Evolutionary conservation across 2,888 invertebrate genomes (phyloP), one percentile per base, ranked within the genome.

Genomic region (Drosophila limbata): DNA sequence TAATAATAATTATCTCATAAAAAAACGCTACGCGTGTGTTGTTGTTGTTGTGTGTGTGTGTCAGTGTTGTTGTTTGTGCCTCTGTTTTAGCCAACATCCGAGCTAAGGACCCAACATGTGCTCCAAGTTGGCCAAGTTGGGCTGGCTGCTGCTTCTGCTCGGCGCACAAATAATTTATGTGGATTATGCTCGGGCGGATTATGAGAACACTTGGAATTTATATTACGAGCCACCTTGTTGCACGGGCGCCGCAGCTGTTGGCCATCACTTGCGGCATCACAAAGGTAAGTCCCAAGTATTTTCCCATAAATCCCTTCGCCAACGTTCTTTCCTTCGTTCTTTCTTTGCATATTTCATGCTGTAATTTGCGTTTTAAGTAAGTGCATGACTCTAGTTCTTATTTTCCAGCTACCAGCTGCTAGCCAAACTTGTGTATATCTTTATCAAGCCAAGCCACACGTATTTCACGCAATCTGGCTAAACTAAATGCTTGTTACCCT

Each of bases 221-320:
- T 96, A 96, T 92, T 96, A 95, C 91, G 96, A 96, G 91, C 96
- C 95, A 90, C 96, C 96, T 17, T 96, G 96, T 92, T 96, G 96
- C 93, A 93, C 93, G 77, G 94, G 94, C 61, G 73, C 73, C 74
- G 84, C 92, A 82, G 94, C 93, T 90, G 94, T 93, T 89, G 94
- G 93, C 79, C 95, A 95, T 92, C 95, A 95, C 82, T 94, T 95
- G 90, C 93, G 96, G 88, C 96, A 96, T 92, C 95, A 95, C 91
- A 94, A 95, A 95, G 96, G 96, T 95, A 93, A 94, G 94, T 84
- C 48, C 13, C 17, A 19, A 21, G 1, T 15, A 9, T 33, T 28
- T 51, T 55, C 19, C 42, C 35, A 28, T 33, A 11, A 31, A 25
- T 15, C 28, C 17, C 25, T 9, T 4, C 4, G 25, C 25, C 28